Conservation (phyloP, 2,888 invertebrate genomes). For the Synergus itoensis region DNA sequence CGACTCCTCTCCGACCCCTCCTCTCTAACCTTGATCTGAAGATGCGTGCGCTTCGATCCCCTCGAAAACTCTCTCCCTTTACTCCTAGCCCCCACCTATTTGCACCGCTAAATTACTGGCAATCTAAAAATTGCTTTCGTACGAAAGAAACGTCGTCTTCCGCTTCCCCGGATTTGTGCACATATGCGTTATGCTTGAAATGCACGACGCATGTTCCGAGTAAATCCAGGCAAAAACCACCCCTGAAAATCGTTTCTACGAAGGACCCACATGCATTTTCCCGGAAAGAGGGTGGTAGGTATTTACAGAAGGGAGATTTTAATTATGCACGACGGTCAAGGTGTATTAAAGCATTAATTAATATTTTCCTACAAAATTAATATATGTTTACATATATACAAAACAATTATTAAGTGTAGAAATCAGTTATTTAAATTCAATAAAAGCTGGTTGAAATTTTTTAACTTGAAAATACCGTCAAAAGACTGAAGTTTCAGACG, state of each 20-base stretch:
- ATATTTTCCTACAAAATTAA: not conserved
- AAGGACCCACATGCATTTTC: conserved; percentile 47
- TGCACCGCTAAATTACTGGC: conserved; percentile 67
- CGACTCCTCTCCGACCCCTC: conserved; percentile 31
- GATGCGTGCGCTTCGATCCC: conserved; percentile 61
- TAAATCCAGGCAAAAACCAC: conserved; percentile 51
- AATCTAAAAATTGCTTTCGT: conserved; percentile 67
- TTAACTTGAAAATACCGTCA: too few species aligned
- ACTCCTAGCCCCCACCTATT: conserved; percentile 55
- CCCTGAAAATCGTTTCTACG: conserved; percentile 53
- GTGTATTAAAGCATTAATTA: conserved; percentile 1
- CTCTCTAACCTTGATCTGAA: conserved; percentile 57
- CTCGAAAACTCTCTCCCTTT: conserved; percentile 49
- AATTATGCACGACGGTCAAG: conserved; percentile 9
- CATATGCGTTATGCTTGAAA: conserved; percentile 27
- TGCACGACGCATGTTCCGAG: conserved; percentile 27
- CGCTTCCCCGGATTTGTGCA: conserved; percentile 52
- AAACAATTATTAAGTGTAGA: not conserved
- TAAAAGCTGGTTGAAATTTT: too few species aligned
- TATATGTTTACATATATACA: not conserved
- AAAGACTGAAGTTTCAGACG: too few species aligned
- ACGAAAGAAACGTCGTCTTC: conserved; percentile 65
- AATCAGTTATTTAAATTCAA: not conserved
- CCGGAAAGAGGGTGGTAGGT: conserved; percentile 44
- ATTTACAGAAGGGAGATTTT: conserved; percentile 6